A percentile compares a stretch with the other conserved stretches of the same genome.
Conservation (phyloP, 2,888 invertebrate genomes). For the Pomacea canaliculata region DNA sequence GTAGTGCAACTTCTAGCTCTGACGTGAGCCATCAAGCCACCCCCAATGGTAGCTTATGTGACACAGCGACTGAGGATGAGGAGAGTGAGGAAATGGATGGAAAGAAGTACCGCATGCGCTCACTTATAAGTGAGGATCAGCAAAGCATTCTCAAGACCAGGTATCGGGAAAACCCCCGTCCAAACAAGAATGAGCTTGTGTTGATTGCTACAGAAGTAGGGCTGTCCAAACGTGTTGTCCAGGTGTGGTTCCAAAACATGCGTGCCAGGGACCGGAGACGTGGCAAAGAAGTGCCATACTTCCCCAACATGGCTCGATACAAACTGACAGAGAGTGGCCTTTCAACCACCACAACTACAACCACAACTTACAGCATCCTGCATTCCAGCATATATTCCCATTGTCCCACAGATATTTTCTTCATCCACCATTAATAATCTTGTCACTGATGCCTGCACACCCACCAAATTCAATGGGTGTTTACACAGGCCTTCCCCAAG, state of each 20-base stretch:
- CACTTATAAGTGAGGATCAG: slow-evolving; percentile 94
- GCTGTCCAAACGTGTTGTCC: slow-evolving; percentile 92
- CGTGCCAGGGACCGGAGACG: slow-evolving; percentile 79
- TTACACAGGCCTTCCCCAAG: neutral
- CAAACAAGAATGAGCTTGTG: slow-evolving; percentile 92
- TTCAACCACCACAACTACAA: slow-evolving; percentile 22
- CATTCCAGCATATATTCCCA: slow-evolving; percentile 61
- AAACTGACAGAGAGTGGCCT: slow-evolving; percentile 39
- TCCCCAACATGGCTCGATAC: slow-evolving; percentile 46
- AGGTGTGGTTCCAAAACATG: slow-evolving; percentile 96
- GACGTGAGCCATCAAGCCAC: slow-evolving; percentile 46
- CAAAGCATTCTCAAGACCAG: slow-evolving; percentile 88
- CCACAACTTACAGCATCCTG: slow-evolving; percentile 20
- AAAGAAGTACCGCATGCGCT: slow-evolving; percentile 84
- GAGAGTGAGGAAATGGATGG: slow-evolving; percentile 41
- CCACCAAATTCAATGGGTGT: neutral
- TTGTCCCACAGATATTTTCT: slow-evolving; percentile 59
- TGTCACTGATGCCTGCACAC: neutral
- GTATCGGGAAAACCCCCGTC: slow-evolving; percentile 90
- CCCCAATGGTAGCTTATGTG: slow-evolving; percentile 47
- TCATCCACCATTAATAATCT: slow-evolving; percentile 15
- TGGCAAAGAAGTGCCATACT: slow-evolving; percentile 55
- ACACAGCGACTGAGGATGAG: slow-evolving; percentile 45
- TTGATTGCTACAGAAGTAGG: slow-evolving; percentile 89
- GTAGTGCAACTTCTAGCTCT: slow-evolving; percentile 48